Conservation (phyloP, 2,113 vertebrate genomes). For the Campylorhamphus procurvoides region DNA sequence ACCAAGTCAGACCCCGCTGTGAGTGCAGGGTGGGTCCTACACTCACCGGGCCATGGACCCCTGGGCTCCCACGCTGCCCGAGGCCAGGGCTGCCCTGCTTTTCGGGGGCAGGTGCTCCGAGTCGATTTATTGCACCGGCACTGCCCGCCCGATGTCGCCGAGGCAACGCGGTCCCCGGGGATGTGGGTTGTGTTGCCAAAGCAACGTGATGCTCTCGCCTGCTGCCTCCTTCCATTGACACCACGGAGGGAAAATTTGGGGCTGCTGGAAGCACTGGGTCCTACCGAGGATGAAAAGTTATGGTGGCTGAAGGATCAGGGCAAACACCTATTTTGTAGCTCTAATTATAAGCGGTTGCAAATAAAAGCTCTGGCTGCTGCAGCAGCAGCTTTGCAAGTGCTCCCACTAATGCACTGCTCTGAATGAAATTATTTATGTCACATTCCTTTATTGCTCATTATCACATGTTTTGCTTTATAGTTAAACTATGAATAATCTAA, state of each 20-base stretch:
- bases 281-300: neutral
- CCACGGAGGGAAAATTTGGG: neutral
- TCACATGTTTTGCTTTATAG: constrained; percentile 37
- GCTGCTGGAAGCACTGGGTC: neutral
- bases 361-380: neutral
- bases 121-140: neutral
- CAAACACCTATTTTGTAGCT: neutral
- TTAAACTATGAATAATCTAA: constrained; percentile 40
- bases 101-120: neutral
- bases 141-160: neutral
- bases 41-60: accelerated
- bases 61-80: accelerated
- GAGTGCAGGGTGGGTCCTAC: neutral
- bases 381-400: neutral
- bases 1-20: neutral
- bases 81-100: neutral
- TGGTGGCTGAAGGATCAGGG: neutral
- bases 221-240: constrained; percentile 7
- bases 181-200: constrained; percentile 25
- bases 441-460: constrained; percentile 31
- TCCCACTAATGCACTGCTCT: neutral
- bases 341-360: neutral
- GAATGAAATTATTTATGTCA: constrained; percentile 45
- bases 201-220: constrained; percentile 30
- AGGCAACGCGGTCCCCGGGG: constrained; percentile 49